Evolutionary conservation across 2,797 vertebrate species (phyloP).

Genomic region (Podarcis lilfordi): DNA sequence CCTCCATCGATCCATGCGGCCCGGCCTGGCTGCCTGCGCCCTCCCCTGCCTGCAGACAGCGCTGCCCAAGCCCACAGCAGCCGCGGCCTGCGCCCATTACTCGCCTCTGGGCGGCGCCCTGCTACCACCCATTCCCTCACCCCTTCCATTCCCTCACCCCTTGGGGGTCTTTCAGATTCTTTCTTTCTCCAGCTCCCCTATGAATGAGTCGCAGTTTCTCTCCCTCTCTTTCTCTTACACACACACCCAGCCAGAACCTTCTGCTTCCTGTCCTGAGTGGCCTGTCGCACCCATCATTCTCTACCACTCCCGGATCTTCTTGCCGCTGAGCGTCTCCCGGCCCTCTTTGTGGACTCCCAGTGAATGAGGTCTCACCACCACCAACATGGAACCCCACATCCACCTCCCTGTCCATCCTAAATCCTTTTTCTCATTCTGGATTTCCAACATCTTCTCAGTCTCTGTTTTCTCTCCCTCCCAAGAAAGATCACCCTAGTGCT

Average conservation of each 20-base stretch:
- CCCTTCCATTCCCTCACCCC: neutral
- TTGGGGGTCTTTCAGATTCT: neutral
- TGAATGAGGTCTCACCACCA: neutral
- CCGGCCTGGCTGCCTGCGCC: conserved; percentile 72
- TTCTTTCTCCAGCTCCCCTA: neutral
- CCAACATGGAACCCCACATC: neutral
- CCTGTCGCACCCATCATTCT: neutral
- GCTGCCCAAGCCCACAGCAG: conserved; percentile 24
- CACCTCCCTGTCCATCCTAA: neutral
- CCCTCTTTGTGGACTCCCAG: neutral
- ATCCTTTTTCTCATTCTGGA: neutral
- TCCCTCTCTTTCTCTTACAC: no score
- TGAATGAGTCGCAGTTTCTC: neutral
- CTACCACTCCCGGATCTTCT: neutral
- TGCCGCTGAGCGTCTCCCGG: neutral
- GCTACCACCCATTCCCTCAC: neutral
- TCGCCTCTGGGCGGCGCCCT: conserved; percentile 11
- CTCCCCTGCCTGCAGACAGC: conserved; percentile 70
- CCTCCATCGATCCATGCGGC: conserved; percentile 85
- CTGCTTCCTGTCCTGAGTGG: neutral
- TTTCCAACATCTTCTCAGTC: neutral
- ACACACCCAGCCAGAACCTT: no score
- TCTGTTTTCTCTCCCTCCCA: neutral
- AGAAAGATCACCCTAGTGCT: neutral
- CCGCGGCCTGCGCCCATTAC: no score